Conservation (phyloP, 2,113 vertebrate genomes). For the Cebidichthys violaceus region DNA sequence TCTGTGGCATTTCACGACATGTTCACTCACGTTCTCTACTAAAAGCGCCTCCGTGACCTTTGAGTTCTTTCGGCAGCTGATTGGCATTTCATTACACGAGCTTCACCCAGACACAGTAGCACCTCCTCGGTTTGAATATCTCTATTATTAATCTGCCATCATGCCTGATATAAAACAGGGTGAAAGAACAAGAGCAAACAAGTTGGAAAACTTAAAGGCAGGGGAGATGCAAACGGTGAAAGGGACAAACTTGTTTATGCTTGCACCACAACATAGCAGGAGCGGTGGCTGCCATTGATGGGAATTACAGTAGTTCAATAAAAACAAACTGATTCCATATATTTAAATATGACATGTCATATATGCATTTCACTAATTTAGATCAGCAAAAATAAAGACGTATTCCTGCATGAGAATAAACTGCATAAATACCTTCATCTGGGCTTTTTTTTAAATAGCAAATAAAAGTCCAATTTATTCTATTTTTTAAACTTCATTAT, state of each 20-base stretch:
- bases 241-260: background rate
- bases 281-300: background rate
- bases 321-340: background rate
- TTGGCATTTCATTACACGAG: background rate
- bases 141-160: background rate
- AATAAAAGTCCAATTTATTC: background rate
- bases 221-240: too few relatives aligned
- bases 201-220: background rate
- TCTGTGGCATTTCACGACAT: background rate
- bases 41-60: background rate
- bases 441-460: too few relatives aligned
- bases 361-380: background rate
- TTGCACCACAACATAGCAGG: background rate
- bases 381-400: background rate
- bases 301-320: too few relatives aligned
- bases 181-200: background rate
- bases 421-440: background rate
- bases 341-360: background rate
- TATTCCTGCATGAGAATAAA: background rate
- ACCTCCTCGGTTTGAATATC: background rate
- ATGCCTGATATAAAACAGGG: background rate
- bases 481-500: background rate
- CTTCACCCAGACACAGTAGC: background rate
- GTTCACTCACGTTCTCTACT: background rate
- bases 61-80: background rate